Conservation (phyloP, 53 echinoderm and acorn worm genomes). For the Temnopleurus reevesii region DNA sequence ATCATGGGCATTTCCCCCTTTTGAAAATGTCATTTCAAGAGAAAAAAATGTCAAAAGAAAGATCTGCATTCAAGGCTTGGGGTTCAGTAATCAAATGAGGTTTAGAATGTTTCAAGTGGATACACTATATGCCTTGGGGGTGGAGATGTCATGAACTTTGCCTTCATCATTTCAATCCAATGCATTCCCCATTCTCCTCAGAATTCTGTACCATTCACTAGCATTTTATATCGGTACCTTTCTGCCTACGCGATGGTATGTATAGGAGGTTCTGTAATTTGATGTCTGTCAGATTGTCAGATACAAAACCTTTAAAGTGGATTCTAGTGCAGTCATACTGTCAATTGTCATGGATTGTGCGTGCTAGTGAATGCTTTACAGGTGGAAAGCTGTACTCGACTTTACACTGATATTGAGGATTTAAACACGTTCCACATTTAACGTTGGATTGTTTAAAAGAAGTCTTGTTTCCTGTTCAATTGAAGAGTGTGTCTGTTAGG, state of each 20-base stretch:
- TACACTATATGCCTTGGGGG: constrained; percentile 23
- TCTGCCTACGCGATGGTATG: constrained; percentile 17
- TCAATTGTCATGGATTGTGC: constrained; percentile 27
- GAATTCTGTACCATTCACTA: not conserved
- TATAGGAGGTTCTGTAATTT: not conserved
- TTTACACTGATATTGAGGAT: not conserved
- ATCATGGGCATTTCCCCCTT: no score
- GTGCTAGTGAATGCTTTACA: constrained; percentile 7
- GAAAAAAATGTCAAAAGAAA: not conserved
- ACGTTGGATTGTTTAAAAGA: not conserved
- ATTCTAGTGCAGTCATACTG: constrained; percentile 8
- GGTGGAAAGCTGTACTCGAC: not conserved
- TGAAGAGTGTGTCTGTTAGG: not conserved
- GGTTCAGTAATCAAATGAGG: not conserved
- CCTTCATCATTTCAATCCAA: not conserved
- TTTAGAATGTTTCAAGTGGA: constrained; percentile 26
- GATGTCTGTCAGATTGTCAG: constrained; percentile 24
- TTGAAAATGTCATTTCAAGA: not conserved
- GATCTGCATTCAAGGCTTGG: not conserved
- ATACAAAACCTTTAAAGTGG: not conserved
- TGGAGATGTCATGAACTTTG: constrained; percentile 33
- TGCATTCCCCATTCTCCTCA: constrained; percentile 3
- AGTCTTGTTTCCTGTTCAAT: not conserved
- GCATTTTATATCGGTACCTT: constrained; percentile 15
- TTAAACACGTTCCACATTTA: not conserved